phyloP scores from a whole-genome alignment of 2,888 invertebrate species.

The Noctua fimbriata region DNA sequence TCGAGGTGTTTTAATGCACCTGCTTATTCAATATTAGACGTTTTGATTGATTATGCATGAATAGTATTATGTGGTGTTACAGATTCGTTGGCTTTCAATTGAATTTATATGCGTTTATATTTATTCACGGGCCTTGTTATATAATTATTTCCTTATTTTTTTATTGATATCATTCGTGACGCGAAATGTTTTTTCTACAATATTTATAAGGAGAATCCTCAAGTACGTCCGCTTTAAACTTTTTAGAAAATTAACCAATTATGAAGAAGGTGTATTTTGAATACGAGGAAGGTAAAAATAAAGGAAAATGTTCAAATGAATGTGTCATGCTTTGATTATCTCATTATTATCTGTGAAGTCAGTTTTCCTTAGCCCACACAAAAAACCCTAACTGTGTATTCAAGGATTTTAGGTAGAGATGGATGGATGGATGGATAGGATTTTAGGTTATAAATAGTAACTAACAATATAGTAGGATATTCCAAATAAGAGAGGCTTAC shows the following conservation, averaged over 20 bases:
- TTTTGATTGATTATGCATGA: conserved; percentile 29
- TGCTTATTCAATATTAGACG: conserved; percentile 16
- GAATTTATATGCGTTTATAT: conserved; percentile 30
- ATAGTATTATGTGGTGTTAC: conserved; percentile 29
- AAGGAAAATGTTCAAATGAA: neutral
- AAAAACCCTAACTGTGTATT: neutral
- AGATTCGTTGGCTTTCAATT: conserved; percentile 28
- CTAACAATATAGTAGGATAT: neutral
- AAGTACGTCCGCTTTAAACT: neutral
- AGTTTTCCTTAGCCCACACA: neutral
- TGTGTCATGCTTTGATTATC: too few relatives aligned
- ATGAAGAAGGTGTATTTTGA: neutral
- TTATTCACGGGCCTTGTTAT: conserved; percentile 30
- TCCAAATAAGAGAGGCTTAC: neutral
- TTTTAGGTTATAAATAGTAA: neutral
- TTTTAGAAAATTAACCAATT: neutral
- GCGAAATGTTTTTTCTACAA: conserved; percentile 35
- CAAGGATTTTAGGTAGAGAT: neutral
- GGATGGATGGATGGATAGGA: too few relatives aligned
- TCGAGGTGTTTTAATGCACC: conserved; percentile 5
- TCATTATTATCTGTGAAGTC: neutral
- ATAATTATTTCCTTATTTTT: conserved; percentile 57
- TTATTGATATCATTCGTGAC: conserved; percentile 38
- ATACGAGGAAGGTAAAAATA: neutral
- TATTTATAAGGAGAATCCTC: conserved; percentile 29